A percentile compares a stretch with the other conserved stretches of the same genome.
Evolutionary conservation across 2,113 vertebrate genomes (phyloP).

Genomic region (Electrona antarctica): DNA sequence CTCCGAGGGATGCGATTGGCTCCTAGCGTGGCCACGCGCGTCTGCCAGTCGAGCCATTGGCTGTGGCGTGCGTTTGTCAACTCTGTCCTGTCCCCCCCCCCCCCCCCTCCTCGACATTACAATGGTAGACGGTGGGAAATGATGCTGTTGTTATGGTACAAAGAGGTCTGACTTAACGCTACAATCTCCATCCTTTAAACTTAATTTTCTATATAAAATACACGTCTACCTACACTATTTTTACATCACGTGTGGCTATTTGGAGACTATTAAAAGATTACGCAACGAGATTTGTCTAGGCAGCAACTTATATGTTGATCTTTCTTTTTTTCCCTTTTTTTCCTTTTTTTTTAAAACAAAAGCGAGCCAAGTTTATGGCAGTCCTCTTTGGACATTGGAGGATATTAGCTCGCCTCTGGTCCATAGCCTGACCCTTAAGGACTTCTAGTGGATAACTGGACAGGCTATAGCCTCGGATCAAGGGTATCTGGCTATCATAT

Average conservation of each 20-base stretch:
- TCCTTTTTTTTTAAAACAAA: too few relatives aligned
- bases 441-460: background rate
- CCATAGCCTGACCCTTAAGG: background rate
- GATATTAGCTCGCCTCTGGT: too few relatives aligned
- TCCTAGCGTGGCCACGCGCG: background rate
- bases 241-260: too few relatives aligned
- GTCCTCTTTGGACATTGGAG: too few relatives aligned
- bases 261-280: too few relatives aligned
- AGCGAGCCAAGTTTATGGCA: too few relatives aligned
- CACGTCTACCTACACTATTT: too few relatives aligned
- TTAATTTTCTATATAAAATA: background rate
- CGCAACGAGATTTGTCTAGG: too few relatives aligned
- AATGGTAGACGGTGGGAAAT: constrained; percentile 39
- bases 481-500: background rate
- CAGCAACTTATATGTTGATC: too few relatives aligned
- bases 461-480: too few relatives aligned
- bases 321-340: background rate
- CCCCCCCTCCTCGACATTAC: constrained; percentile 20
- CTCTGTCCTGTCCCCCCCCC: background rate
- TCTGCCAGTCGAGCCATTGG: constrained; percentile 57
- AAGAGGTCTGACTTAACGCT: constrained; percentile 8
- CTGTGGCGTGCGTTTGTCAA: too few relatives aligned
- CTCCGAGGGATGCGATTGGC: constrained; percentile 51
- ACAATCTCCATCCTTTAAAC: constrained; percentile 9
- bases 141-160: constrained; percentile 61